phyloP scores from a whole-genome alignment of 1,140 invertebrate species.

The Hermatobates lingyangjiaoensis region DNA sequence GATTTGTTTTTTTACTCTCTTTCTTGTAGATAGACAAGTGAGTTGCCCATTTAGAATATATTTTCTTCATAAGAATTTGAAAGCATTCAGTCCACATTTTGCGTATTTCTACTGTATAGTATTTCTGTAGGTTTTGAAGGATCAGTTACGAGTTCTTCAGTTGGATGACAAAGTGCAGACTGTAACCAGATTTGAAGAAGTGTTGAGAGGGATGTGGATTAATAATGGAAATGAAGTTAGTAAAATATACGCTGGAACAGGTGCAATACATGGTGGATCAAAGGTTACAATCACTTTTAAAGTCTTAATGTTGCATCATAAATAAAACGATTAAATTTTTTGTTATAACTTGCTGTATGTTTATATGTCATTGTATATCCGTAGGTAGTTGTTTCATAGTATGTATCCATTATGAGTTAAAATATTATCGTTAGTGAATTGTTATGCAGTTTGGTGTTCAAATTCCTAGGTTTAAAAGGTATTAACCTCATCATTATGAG shows the following conservation, averaged over 20 bases:
- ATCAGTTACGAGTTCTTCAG: constrained; percentile 39
- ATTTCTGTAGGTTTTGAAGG: constrained; percentile 28
- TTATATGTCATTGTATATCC: neutral
- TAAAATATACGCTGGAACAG: constrained; percentile 97
- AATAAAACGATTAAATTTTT: neutral
- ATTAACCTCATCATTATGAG: too few relatives aligned
- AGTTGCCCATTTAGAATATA: too few relatives aligned
- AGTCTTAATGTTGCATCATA: neutral
- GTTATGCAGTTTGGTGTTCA: too few relatives aligned
- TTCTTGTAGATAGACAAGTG: too few relatives aligned
- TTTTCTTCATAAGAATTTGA: too few relatives aligned
- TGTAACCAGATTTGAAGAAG: constrained; percentile 64
- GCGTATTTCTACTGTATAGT: too few relatives aligned
- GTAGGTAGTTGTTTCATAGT: too few relatives aligned
- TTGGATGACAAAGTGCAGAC: constrained; percentile 42
- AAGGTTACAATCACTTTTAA: constrained; percentile 26
- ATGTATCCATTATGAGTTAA: too few relatives aligned
- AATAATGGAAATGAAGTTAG: constrained; percentile 98
- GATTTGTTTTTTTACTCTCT: too few relatives aligned
- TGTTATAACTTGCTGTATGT: neutral
- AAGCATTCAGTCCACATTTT: too few relatives aligned
- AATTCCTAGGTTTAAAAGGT: too few relatives aligned
- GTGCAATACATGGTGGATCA: constrained; percentile 87
- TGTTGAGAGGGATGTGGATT: constrained; percentile 96
- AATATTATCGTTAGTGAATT: too few relatives aligned